Evolutionary conservation across 2,888 invertebrate genomes (phyloP), one percentile per base, ranked within the genome.

Genomic region (Eupithecia subumbrata): DNA sequence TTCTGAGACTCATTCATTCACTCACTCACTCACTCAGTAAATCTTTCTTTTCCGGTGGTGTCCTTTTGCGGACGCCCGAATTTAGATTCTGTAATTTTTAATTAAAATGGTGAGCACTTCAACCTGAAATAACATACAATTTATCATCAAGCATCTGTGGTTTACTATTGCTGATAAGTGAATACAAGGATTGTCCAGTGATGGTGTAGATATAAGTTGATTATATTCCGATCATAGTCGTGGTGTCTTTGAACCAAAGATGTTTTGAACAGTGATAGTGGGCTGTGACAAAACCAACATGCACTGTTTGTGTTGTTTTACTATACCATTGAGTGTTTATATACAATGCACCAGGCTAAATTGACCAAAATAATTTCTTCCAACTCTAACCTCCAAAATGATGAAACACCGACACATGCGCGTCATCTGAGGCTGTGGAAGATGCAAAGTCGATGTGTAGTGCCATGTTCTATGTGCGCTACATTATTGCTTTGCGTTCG

Each of bases 391-490:
- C 84, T 87, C 45, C 68, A 79, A 82, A 78, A 89, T 95, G 95
- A 95, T 95, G 95, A 95, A 85, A 88, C 84, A 86, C 87, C 87
- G 95, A 93, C 95, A 95, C 95, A 95, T 95, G 95, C 95, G 95
- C 95, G 95, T 95, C 95, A 95, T 94, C 93, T 95, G 95, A 95
- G 88, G 89, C 88, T 89, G 88, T 84, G 84, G 86, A 86, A 85
- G 88, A 85, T 84, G 70, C 86, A 80, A 82, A 82, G 84, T 82
- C 80, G 85, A 86, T 85, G 76, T 87, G 85, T 84, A 84, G 84
- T 89, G 82, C 87, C 92, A 91, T 95, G 95, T 95, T 95, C 86
- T 95, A 94, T 92, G 92, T 84, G 88, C 84, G 81, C 84, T 88
- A 81, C 82, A 84, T 80, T 80, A 82, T 87, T 85, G 80, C 82